Base-by-base conservation (phyloP, 2,797 vertebrate species). In the Liparis tanakae region DNA sequence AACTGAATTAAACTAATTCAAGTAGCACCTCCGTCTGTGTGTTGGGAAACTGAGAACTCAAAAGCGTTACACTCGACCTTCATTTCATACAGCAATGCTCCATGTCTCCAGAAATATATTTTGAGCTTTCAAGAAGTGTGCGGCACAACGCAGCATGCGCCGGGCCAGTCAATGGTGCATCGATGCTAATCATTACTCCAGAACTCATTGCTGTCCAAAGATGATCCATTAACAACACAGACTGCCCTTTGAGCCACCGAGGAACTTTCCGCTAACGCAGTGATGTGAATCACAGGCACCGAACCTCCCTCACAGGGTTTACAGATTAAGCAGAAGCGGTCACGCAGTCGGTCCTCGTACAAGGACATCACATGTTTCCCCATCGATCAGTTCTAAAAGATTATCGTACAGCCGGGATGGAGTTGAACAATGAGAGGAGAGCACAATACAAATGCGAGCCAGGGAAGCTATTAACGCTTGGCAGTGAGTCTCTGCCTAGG, bases 401-500 rank as follows among this genome's bases (percentile, higher is more conserved):
- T 61, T 57, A 43, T 58, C 33, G 41, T 37, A 56, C 7, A 33
- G 39, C 60, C 68, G 63, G 54, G 62, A 69, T 57, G 15, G 17
- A 55, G 67, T 54, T 41, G 25, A 76, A 55, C 2, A 5, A 58
- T 78, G 54, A 58, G 17, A 80, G 64, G 78, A 74, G 36, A 74
- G 43, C 70, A 74, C 67, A 59, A 65, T 68, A 53, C 74, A 80
- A 84, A 76, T 48, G 30, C 44, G 70, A 51, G 67, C 43, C 76
- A 71, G 33, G 46, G 69, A 78, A 39, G 74, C 67, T 64, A 79
- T 88, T 82, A 78, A 34, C 12, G 10, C 41, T 82, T 89, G 85
- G 78, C 78, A 71, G 50, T 6, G 6, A 58, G 74, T 73, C 80
- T 75, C 15, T 62, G 56, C 70, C 67, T 84, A 74, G 70, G 77